Base-by-base conservation (phyloP, 53 echinoderm and acorn worm genomes). In the Temnopleurus reevesii region DNA sequence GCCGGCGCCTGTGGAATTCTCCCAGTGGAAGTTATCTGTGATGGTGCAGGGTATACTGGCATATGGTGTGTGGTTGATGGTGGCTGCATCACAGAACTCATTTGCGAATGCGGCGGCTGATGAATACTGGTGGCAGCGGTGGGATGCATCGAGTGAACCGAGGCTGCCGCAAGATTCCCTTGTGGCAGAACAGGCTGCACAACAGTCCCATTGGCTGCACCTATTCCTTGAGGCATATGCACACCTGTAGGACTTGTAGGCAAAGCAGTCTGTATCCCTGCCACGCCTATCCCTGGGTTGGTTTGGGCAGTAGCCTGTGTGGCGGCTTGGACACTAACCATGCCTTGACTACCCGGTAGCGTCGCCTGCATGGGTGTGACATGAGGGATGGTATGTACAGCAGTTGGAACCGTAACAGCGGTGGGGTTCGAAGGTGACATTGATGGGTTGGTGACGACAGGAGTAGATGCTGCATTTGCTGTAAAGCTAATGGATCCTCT, bases 111-210 rank as follows among this genome's bases (percentile, higher is more conserved):
- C 12, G 60, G 26, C 45, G 83, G 35, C 21, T 59, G 59, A 23
- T 85, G 85, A 60, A 59, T 83, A 80, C 30, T 83, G 83, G 83
- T 83, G 83, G 83, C 83, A 83, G 83, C 54, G 36, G 83, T 83
- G 83, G 85, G 85, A 85, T 59, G 24, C 5, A 44, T 31, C 12
- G 84, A 8, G 24, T 84, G 84, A 5, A 59, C 41, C 18, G 58
- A 56, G 1, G 44, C 60, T 84, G 84, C 28, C 24, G 12, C 59
- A 8, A n/a, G 58, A 25, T 57, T 84, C 44, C 41, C 59, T 43
- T 85, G 85, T 18, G 55, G 34, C 6, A 85, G 60, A 17, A 44
- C 85, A 59, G 10, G 38, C 26, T 59, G 60, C 55, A 55, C 8
- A 71, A 71, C 83, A 13, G 56, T 83, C 83, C 34, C 55, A 49